Conservation (phyloP, 2,888 invertebrate species). For the Machimus atricapillus region DNA sequence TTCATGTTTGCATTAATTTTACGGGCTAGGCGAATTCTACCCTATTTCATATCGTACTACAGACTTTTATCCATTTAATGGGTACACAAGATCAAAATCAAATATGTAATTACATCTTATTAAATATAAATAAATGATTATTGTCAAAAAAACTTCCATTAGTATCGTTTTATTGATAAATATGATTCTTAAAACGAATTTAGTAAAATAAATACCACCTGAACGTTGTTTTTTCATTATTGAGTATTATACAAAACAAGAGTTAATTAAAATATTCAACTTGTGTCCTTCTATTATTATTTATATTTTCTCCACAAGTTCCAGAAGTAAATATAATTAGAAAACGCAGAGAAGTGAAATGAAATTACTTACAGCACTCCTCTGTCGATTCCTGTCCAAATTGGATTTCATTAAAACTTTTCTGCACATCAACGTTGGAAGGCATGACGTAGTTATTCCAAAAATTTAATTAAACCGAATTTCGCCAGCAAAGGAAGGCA, state of each 20-base stretch:
- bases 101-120: too few species aligned
- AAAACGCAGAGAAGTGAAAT: not conserved
- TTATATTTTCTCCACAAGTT: not conserved
- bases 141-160: too few species aligned
- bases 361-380: not conserved
- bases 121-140: too few species aligned
- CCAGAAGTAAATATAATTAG: not conserved
- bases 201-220: too few species aligned
- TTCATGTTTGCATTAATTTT: not conserved
- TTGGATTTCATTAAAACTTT: slow-evolving; percentile 27
- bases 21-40: not conserved
- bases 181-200: too few species aligned
- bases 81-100: too few species aligned
- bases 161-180: too few species aligned
- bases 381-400: not conserved
- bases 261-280: too few species aligned
- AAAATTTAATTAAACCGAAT: slow-evolving; percentile 34
- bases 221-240: too few species aligned
- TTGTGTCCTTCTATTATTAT: not conserved
- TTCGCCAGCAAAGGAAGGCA: not conserved
- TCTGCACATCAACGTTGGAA: not conserved
- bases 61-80: too few species aligned
- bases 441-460: not conserved
- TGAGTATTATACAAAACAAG: too few species aligned
- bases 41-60: not conserved